Evolutionary conservation across 1,140 invertebrate genomes (phyloP), one percentile per base, ranked within the genome.

Genomic region (Periplaneta americana): DNA sequence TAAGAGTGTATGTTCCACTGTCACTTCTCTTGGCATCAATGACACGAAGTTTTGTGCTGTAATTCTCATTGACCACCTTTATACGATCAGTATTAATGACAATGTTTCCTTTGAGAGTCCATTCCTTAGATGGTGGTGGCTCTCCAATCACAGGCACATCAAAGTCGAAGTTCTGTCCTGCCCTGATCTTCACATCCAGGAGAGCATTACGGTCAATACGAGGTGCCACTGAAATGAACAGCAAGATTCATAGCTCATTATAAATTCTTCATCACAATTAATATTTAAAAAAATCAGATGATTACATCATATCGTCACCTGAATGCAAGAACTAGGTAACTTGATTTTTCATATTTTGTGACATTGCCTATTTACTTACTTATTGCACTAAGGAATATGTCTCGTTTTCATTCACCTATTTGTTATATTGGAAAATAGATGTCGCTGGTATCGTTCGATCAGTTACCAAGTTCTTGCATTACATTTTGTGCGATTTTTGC

Each of bases 171-270:
- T 95, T 94, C 86, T 96, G 94, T 74, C 98, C 98, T 57, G 97
- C 98, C 83, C 94, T 93, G 77, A 98, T 93, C 86, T 97, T 98
- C 84, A 99, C 94, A 87, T 99, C 96, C 80, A 95, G 89, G 91
- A 99, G 94, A 83, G 96, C 96, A 88, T 97, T 97, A 36, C 96
- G 92, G 87, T 98, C 97, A 87, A 99, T 98, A 87, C 95, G 96
- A 0, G 98, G 98, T 75, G 97, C 89, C 85, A 94, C 92, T 94
- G 85, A 80, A 91, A 90, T 83, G 79, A 78, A 85, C 85, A 84
- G 28, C 22, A 34, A 80, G 9, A 80, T 34, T 75, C 6, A 37
- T 78, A n/a, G n/a, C n/a, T 28, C 48, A 66, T 28, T 66, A 28
- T 5, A 6, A n/a, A n/a, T 66, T 28, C 22, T 78, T 13, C n/a